Percentiles rank a stretch among this genome's conserved stretches.
phyloP scores from a whole-genome alignment of 2,113 vertebrate species.

The Bubalus kerabau region DNA sequence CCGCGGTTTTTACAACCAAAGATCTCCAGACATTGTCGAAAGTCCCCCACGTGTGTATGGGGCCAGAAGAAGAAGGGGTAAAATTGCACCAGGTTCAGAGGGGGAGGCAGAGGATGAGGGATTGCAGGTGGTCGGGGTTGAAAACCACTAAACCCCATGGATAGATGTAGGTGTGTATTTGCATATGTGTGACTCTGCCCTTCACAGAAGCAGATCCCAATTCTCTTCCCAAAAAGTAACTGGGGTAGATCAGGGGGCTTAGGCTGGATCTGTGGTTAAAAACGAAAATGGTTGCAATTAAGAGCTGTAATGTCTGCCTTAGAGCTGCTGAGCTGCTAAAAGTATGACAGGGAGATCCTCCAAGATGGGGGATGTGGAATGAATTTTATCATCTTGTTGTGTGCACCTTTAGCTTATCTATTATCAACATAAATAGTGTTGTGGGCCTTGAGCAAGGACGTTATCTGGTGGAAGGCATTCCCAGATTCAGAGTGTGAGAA shows the following conservation, averaged over 20 bases:
- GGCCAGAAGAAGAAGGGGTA: neutral
- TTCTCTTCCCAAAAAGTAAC: neutral
- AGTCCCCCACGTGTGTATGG: neutral
- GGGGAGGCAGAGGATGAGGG: rapidly evolving
- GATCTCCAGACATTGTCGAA: neutral
- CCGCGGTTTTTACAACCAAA: neutral
- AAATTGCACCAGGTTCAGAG: neutral
- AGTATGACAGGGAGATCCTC: constrained; percentile 30
- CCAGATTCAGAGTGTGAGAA: constrained; percentile 21
- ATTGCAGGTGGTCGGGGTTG: neutral
- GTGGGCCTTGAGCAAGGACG: neutral
- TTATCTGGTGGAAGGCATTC: constrained; percentile 25
- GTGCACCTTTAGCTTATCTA: constrained; percentile 58
- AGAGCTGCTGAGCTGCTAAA: constrained; percentile 22
- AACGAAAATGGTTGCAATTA: neutral
- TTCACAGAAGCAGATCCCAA: neutral
- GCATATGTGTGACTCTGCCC: neutral
- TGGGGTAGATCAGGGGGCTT: neutral
- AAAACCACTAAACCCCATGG: neutral
- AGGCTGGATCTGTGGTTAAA: neutral
- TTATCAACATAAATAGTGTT: constrained; percentile 51
- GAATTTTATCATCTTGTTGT: constrained; percentile 51
- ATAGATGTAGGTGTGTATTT: neutral
- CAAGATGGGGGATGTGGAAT: constrained; percentile 35
- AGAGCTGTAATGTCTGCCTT: constrained; percentile 7